phyloP scores from a whole-genome alignment of 2,888 invertebrate genomes.

The Agrenia bidenticulata region DNA sequence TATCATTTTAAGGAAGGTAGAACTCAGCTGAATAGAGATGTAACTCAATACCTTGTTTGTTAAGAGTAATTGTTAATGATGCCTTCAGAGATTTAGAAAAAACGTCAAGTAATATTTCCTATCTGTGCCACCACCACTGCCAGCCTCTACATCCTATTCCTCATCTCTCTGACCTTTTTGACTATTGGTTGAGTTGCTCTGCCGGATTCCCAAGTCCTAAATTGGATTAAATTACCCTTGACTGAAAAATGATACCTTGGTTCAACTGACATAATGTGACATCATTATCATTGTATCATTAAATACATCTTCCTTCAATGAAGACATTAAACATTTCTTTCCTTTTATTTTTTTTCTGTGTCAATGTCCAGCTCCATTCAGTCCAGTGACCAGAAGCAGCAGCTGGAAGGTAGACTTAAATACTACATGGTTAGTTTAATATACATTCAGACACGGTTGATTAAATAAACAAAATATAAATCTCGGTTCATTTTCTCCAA shows the following conservation, averaged over 20 bases:
- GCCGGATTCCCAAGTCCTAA: not conserved
- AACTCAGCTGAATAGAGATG: too few relatives aligned
- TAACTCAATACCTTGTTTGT: too few relatives aligned
- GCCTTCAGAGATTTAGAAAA: too few relatives aligned
- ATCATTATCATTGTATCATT: constrained; percentile 15
- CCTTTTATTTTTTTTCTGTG: not conserved
- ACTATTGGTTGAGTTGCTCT: not conserved
- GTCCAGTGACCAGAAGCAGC: not conserved
- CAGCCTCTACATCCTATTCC: too few relatives aligned
- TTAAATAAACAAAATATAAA: constrained; percentile 13
- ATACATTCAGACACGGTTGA: not conserved
- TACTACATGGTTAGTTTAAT: not conserved
- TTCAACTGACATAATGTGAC: constrained; percentile 19
- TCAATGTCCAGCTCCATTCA: not conserved
- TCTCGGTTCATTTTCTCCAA: not conserved
- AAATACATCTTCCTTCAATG: not conserved
- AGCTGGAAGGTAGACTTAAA: not conserved
- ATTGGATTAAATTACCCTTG: constrained; percentile 24
- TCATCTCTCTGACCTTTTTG: constrained; percentile 7
- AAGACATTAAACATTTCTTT: not conserved
- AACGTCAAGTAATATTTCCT: too few relatives aligned
- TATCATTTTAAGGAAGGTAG: too few relatives aligned
- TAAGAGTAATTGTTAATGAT: too few relatives aligned
- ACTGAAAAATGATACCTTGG: constrained; percentile 16
- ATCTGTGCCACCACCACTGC: too few relatives aligned